Conservation (phyloP, 2,113 vertebrate genomes). For the Trematomus loennbergii region DNA sequence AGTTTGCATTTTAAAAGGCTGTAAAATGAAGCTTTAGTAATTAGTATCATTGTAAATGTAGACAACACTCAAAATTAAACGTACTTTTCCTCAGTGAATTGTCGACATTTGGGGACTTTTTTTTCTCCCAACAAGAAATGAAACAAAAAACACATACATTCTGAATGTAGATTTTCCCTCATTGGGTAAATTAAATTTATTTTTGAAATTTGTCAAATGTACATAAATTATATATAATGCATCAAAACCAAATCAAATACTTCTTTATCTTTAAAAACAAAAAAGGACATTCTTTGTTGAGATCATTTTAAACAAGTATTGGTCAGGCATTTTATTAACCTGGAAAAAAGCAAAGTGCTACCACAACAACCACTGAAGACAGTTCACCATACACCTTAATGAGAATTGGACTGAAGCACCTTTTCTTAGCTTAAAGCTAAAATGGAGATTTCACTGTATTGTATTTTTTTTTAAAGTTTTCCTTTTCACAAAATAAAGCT, state of each 20-base stretch:
- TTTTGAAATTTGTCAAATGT: slow-evolving; percentile 86
- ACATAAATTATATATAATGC: slow-evolving; percentile 86
- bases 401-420: slow-evolving; percentile 78
- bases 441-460: slow-evolving; percentile 66
- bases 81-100: slow-evolving; percentile 44
- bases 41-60: slow-evolving; percentile 67
- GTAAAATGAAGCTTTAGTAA: slow-evolving; percentile 78
- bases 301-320: slow-evolving; percentile 82
- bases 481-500: slow-evolving; percentile 55
- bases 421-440: slow-evolving; percentile 81
- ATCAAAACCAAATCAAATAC: slow-evolving; percentile 81
- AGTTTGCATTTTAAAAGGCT: slow-evolving; percentile 68
- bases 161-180: slow-evolving; percentile 77
- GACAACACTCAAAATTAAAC: slow-evolving; percentile 67
- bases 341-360: slow-evolving; percentile 84
- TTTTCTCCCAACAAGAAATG: slow-evolving; percentile 53
- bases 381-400: slow-evolving; percentile 82
- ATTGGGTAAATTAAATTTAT: slow-evolving; percentile 84
- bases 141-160: slow-evolving; percentile 66
- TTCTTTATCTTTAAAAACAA: slow-evolving; percentile 61
- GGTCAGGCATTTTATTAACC: slow-evolving; percentile 81
- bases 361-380: slow-evolving; percentile 84
- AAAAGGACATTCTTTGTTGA: slow-evolving; percentile 85
- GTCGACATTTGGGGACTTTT: slow-evolving; percentile 39
- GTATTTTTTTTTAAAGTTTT: slow-evolving; percentile 47